These are phyloP conservation scores for Toxotes chatareus DNA, from an alignment of 2,113 vertebrate genomes.

Conservation along the genomic window DNA sequence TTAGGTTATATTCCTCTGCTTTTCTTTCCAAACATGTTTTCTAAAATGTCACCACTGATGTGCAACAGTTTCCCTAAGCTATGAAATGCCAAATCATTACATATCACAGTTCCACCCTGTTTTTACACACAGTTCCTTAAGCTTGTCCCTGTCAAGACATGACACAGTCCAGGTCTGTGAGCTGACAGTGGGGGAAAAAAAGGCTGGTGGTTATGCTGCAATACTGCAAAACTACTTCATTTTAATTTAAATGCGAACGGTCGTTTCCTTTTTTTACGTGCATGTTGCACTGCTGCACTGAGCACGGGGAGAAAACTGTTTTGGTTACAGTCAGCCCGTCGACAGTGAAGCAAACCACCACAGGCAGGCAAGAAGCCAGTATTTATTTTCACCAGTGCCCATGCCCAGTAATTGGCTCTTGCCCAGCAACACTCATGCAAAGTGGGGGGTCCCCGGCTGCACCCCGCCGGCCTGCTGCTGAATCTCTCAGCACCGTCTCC, in stretches of 20 bases:
- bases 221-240: neutral
- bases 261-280: neutral
- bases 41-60: neutral
- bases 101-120: neutral
- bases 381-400: constrained; percentile 62
- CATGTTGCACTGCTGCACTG: neutral
- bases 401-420: constrained; percentile 68
- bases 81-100: constrained; percentile 9
- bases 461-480: constrained; percentile 19
- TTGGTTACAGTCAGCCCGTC: constrained; percentile 15
- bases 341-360: constrained; percentile 39
- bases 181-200: neutral
- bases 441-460: constrained; percentile 50
- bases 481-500: constrained; percentile 23
- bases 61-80: constrained; percentile 29
- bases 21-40: neutral
- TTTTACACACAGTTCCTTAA: neutral
- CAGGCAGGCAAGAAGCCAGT: constrained; percentile 60
- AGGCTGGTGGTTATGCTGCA: neutral
- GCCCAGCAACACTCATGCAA: constrained; percentile 72
- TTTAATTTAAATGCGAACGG: neutral
- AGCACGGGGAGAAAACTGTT: neutral
- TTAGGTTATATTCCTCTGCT: neutral
- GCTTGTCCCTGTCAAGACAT: neutral
- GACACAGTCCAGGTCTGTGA: neutral